A percentile compares a stretch with the other conserved stretches of the same genome.
Evolutionary conservation across 2,888 invertebrate genomes (phyloP).

Genomic region (Eupithecia tripunctaria): DNA sequence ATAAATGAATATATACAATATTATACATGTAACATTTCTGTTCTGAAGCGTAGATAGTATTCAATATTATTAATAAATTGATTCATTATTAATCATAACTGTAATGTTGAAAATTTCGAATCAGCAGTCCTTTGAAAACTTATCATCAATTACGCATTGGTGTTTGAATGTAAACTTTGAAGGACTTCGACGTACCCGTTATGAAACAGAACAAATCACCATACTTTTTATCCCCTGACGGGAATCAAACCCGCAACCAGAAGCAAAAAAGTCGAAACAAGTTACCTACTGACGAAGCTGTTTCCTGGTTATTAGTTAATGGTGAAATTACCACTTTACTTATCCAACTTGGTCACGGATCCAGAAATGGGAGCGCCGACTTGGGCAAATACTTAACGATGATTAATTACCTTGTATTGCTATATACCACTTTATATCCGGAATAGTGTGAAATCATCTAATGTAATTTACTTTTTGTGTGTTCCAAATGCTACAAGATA

Average conservation of each 20-base stretch:
- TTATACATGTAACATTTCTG: no score
- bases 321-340: neutral
- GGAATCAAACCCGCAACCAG: neutral
- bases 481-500: conserved; percentile 15
- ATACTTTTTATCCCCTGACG: neutral
- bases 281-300: neutral
- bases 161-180: neutral
- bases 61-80: no score
- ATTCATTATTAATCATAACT: no score
- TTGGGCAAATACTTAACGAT: conserved; percentile 23
- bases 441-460: conserved; percentile 34
- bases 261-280: neutral
- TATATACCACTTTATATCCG: conserved; percentile 27
- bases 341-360: conserved; percentile 13
- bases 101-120: neutral
- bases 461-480: conserved; percentile 27
- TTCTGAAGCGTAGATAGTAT: no score
- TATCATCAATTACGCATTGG: neutral
- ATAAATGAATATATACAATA: neutral
- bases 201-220: neutral
- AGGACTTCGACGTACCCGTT: neutral
- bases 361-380: conserved; percentile 24
- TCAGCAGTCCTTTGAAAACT: neutral
- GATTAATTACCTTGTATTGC: conserved; percentile 29
- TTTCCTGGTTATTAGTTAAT: neutral